These are phyloP conservation scores for Bradynema listronoti DNA, from an alignment of 1,140 invertebrate species.

Conservation along the genomic window DNA sequence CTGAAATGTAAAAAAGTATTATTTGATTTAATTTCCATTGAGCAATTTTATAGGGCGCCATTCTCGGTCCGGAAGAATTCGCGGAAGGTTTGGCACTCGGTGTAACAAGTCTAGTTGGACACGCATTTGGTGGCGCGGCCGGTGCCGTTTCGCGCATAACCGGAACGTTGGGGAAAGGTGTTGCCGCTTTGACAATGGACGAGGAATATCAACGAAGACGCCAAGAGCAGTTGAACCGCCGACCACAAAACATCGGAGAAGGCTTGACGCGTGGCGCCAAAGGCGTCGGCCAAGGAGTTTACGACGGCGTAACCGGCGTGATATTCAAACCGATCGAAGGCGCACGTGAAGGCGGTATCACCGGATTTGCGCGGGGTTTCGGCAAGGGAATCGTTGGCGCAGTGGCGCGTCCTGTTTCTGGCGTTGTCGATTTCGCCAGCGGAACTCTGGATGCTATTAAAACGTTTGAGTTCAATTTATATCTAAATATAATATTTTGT, in stretches of 20 bases:
- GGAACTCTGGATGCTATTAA: slow-evolving; percentile 85
- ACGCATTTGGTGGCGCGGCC: slow-evolving; percentile 88
- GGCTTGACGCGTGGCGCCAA: slow-evolving; percentile 86
- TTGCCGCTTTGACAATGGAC: slow-evolving; percentile 89
- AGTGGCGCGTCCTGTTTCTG: slow-evolving; percentile 84
- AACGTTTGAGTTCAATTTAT: slow-evolving; percentile 63
- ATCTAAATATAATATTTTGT: slow-evolving; percentile 16
- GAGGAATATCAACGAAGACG: slow-evolving; percentile 89
- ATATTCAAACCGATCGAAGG: slow-evolving; percentile 88
- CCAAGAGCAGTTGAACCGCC: slow-evolving; percentile 68
- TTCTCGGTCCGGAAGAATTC: slow-evolving; percentile 95
- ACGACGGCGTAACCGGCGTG: slow-evolving; percentile 64
- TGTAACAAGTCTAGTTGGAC: slow-evolving; percentile 60
- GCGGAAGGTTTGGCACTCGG: slow-evolving; percentile 59
- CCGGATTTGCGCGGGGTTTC: slow-evolving; percentile 92
- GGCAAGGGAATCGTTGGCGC: slow-evolving; percentile 89
- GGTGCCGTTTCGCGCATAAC: slow-evolving; percentile 91
- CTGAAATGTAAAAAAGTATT: neutral
- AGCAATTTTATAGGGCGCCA: slow-evolving; percentile 68
- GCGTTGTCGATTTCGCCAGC: slow-evolving; percentile 92
- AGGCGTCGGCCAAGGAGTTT: slow-evolving; percentile 76
- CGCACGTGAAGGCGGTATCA: slow-evolving; percentile 84
- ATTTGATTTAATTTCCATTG: neutral
- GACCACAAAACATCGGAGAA: slow-evolving; percentile 71
- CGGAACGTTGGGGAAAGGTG: slow-evolving; percentile 73